Conservation (phyloP, 1,140 invertebrate species). For the Drosophila nasuta region DNA sequence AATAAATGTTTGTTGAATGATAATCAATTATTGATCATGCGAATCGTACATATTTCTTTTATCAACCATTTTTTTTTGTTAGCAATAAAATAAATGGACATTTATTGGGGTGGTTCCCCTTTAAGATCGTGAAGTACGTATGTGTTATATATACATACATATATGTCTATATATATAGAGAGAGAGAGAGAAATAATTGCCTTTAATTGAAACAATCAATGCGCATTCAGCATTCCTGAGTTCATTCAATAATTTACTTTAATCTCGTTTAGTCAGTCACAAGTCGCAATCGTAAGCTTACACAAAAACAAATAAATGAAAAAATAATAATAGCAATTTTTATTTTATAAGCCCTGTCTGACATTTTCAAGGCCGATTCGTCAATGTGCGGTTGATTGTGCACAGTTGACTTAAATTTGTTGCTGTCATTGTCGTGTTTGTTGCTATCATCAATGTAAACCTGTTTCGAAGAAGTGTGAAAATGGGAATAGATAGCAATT, state of each 20-base stretch:
- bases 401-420: constrained; percentile 13
- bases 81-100: background rate
- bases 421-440: background rate
- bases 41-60: background rate
- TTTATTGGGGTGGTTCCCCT: background rate
- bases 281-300: constrained; percentile 4
- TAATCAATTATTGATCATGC: constrained; percentile 16
- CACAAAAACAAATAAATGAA: background rate
- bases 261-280: constrained; percentile 17
- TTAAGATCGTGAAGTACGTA: background rate
- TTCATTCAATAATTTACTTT: constrained; percentile 29
- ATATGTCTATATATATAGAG: background rate
- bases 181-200: background rate
- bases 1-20: constrained; percentile 9
- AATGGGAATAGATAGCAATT: background rate
- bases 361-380: constrained; percentile 11
- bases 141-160: too few relatives aligned
- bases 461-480: constrained; percentile 7
- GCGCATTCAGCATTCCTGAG: background rate
- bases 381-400: constrained; percentile 15
- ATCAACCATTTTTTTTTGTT: background rate
- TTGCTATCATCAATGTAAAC: constrained; percentile 13
- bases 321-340: constrained; percentile 1
- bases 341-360: constrained; percentile 1
- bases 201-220: constrained; percentile 29